Base-by-base conservation (phyloP, 2,888 invertebrate genomes). In the Luperina testacea region DNA sequence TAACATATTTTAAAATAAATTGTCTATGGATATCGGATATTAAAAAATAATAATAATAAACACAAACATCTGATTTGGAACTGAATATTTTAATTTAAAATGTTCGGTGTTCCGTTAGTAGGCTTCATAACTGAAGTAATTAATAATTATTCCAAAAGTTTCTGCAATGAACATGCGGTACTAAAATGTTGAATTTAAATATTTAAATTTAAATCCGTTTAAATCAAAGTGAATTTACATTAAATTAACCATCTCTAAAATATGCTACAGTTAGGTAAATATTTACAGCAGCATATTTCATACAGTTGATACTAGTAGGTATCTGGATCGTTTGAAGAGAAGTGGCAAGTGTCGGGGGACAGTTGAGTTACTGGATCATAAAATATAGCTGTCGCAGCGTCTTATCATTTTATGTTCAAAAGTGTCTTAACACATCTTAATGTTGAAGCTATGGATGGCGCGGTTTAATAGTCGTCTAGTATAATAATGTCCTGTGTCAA, bases 311-410 rank as follows among this genome's bases (percentile, higher is more conserved):
- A 48, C 45, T 72, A 70, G 61, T 63, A 65, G 4, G 57, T 68
- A 70, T 64, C n/a, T 32, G 64, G 0, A 59, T 11, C 59, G 77
- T 75, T 80, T 64, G 65, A 67, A 72, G 48, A 45, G 20, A 53
- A 72, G 68, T 72, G 71, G 72, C 42, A 45, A 81, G 70, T 70
- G 72, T 53, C 76, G 57, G 27, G 74, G 78, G 76, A 77, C 68
- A 45, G 80, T 75, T 61, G 59, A 74, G 80, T 77, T 53, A 51
- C 63, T 72, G 63, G 67, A 13, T 48, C 78, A 81, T 87, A 73
- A 87, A 81, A 78, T 81, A 81, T 64, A 57, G 32, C 24, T 74
- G 72, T 32, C 51, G 53, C 61, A 59, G 57, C 67, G 20, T 57
- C 45, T 61, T 53, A 48, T 27, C 32, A 63, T 75, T 85, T 80